These are phyloP conservation scores for Kuschelorhynchus macadamiae DNA, from an alignment of 2,888 invertebrate genomes.

Conservation along the genomic window DNA sequence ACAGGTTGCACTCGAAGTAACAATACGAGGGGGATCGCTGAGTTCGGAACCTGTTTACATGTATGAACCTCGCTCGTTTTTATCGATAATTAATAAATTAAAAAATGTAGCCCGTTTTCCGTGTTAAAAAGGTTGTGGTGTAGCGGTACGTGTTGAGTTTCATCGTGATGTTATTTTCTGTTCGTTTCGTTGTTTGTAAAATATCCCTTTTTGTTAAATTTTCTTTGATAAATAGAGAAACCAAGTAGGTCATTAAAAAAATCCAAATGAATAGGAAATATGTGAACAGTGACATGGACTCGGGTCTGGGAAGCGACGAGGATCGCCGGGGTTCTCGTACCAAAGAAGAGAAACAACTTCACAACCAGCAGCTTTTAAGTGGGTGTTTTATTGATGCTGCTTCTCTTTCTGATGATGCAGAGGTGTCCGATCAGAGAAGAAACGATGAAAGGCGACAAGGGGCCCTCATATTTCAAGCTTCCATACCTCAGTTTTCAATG, in stretches of 20 bases:
- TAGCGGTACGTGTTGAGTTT: conserved; percentile 4
- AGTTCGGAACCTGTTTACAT: conserved; percentile 28
- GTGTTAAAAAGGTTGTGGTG: conserved; percentile 14
- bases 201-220: neutral
- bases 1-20: conserved; percentile 23
- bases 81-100: conserved; percentile 26
- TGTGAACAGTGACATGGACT: conserved; percentile 64
- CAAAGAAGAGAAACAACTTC: conserved; percentile 67
- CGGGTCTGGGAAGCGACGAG: conserved; percentile 68
- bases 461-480: conserved; percentile 73
- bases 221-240: too few species aligned
- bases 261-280: conserved; percentile 55
- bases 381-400: conserved; percentile 85
- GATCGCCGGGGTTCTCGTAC: conserved; percentile 64
- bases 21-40: neutral
- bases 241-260: conserved; percentile 54
- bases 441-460: conserved; percentile 75
- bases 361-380: conserved; percentile 68
- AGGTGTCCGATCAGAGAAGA: conserved; percentile 68
- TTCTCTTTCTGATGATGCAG: conserved; percentile 79
- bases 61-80: conserved; percentile 6
- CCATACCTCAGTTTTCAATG: conserved; percentile 76
- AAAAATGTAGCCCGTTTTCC: conserved; percentile 8
- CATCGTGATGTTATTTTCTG: conserved; percentile 1
- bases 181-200: conserved; percentile 11